These are phyloP conservation scores for Mesorhabditis spiculigera DNA, from an alignment of 2,888 invertebrate species.

Conservation along the genomic window DNA sequence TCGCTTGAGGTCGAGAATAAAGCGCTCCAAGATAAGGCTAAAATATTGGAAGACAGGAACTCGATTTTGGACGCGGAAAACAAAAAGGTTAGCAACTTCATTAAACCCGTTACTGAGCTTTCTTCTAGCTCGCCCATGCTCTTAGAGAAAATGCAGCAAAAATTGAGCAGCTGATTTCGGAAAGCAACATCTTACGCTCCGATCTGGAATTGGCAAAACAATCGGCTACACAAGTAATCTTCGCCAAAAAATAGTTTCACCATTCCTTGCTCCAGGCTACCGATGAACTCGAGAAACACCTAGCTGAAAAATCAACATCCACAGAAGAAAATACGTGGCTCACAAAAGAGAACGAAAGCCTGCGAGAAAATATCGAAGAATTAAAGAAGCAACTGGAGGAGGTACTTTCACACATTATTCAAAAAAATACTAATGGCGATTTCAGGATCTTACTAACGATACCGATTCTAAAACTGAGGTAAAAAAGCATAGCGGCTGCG, in stretches of 20 bases:
- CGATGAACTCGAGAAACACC: background rate
- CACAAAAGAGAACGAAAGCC: background rate
- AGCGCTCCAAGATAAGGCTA: background rate
- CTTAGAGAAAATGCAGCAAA: too few species aligned
- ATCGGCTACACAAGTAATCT: too few species aligned
- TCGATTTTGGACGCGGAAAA: too few species aligned
- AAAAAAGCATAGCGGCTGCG: background rate
- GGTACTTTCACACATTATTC: background rate
- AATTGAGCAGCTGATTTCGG: too few species aligned
- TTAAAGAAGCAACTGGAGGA: slow-evolving; percentile 8
- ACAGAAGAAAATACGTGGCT: background rate
- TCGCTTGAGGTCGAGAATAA: background rate
- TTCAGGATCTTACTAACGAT: background rate
- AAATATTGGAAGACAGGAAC: background rate
- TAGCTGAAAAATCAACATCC: background rate
- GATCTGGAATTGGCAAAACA: too few species aligned
- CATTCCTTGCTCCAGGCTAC: background rate
- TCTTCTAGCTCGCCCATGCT: too few species aligned
- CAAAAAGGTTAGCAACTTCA: too few species aligned
- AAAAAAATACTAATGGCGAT: background rate
- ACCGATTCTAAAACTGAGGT: background rate
- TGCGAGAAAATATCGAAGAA: background rate
- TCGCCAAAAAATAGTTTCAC: background rate
- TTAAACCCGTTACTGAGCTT: too few species aligned
- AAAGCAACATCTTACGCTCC: too few species aligned